Conservation (phyloP, 2,888 invertebrate species). For the Clitarchus hookeri region DNA sequence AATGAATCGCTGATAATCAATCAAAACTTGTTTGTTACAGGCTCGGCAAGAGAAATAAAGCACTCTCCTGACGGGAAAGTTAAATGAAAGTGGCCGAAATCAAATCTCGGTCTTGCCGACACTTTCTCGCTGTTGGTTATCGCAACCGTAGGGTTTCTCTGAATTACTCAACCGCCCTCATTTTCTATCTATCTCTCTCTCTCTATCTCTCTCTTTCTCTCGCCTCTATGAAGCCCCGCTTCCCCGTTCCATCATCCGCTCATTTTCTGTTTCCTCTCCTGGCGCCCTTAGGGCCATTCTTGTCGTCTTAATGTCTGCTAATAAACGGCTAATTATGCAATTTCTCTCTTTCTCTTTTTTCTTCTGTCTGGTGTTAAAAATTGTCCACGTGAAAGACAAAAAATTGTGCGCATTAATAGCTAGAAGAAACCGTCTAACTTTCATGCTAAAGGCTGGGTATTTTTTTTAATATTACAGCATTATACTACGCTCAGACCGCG, state of each 20-base stretch:
- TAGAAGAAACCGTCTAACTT: constrained; percentile 4
- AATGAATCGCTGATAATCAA: background rate
- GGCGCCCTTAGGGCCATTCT: background rate
- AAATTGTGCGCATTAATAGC: background rate
- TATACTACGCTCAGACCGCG: background rate
- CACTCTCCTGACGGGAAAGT: background rate
- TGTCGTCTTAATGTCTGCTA: constrained; percentile 31
- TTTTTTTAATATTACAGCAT: background rate
- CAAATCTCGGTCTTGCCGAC: background rate
- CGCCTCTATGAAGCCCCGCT: background rate
- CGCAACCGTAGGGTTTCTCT: background rate
- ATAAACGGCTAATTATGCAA: constrained; percentile 35
- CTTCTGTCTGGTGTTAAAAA: constrained; percentile 11
- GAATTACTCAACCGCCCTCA: background rate
- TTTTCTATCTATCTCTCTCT: background rate
- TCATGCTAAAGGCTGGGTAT: background rate
- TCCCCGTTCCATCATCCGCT: background rate
- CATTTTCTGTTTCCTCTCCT: background rate
- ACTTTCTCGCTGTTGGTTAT: background rate
- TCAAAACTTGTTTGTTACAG: background rate
- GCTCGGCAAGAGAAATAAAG: background rate
- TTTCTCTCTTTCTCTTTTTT: constrained; percentile 30
- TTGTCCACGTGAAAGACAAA: constrained; percentile 23
- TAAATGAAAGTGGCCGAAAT: constrained; percentile 8
- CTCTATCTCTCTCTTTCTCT: background rate